Evolutionary conservation across 2,113 vertebrate genomes (phyloP), one percentile per base, ranked within the genome.

Genomic region (Apaloderma vittatum): DNA sequence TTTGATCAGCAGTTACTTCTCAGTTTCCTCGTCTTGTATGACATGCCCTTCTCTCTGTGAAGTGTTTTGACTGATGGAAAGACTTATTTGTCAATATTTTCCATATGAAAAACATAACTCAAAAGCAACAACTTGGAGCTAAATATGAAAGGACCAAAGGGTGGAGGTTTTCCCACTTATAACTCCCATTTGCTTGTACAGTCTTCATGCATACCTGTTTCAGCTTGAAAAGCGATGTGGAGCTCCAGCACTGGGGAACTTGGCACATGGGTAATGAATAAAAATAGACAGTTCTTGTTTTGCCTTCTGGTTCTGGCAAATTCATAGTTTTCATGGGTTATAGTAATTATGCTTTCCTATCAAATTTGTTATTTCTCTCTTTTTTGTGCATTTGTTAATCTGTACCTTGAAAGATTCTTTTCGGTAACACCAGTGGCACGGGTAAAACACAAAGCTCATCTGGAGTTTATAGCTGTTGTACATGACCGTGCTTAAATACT

Each of bases 1-100:
- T 96, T 94, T 94, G 87, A 91, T 96, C 90, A 68, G 48, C 80
- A 78, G 46, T 85, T 68, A 48, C 79, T 68, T 82, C 54, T 86
- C 43, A 37, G 49, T 93, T 95, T 92, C 51, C 58, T 87, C 6
- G 2, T 88, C 57, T 88, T 86, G 48, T 73, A 26, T 57, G 68
- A 52, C 24, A 62, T 52, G 26, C 49, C 58, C 57, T 86, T 61
- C 32, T 45, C 63, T 63, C 43, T 55, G 21, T 85, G 45, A 93
- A 95, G 45, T 30, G 61, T 54, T 91, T 83, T 88, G 79, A 68
- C 59, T 79, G 34, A 67, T 51, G 24, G 72, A 96, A 90, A 45
- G 52, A 51, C 46, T 27, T 91, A 65, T 83, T 70, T 81, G 63
- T 71, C 70, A 32, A 5, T 30, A 81, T 92, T 94, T 93, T 57